phyloP scores from a whole-genome alignment of 2,888 invertebrate species.

The Cerastis leucographa region DNA sequence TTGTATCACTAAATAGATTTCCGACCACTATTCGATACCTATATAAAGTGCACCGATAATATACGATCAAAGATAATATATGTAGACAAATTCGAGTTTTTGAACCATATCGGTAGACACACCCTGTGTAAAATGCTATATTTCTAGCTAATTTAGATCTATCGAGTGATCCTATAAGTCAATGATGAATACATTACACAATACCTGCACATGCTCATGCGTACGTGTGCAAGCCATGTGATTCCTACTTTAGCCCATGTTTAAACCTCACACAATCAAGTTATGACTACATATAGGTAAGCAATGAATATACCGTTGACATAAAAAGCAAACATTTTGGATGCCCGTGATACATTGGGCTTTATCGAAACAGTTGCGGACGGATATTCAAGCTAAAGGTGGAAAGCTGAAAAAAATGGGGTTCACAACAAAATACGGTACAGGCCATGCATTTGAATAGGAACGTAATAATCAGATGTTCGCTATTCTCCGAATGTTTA shows the following conservation, averaged over 20 bases:
- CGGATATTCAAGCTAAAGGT: conserved; percentile 64
- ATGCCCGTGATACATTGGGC: conserved; percentile 37
- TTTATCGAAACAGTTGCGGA: conserved; percentile 54
- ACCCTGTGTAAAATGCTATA: conserved; percentile 60
- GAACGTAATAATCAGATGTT: conserved; percentile 48
- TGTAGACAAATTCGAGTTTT: conserved; percentile 57
- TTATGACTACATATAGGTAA: conserved; percentile 38
- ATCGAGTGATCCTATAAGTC: conserved; percentile 57
- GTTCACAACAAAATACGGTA: conserved; percentile 21
- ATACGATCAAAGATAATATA: conserved; percentile 40
- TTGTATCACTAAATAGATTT: conserved; percentile 56
- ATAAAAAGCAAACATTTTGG: conserved; percentile 47
- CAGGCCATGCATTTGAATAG: conserved; percentile 50
- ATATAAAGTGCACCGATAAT: conserved; percentile 41
- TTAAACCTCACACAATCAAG: conserved; percentile 50
- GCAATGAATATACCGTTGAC: conserved; percentile 30
- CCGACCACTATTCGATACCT: conserved; percentile 38
- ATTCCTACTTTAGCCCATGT: conserved; percentile 53
- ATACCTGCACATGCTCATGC: conserved; percentile 27
- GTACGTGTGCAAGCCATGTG: conserved; percentile 24
- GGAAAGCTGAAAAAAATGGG: conserved; percentile 48
- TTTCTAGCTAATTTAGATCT: conserved; percentile 55
- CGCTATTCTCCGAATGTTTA: conserved; percentile 28
- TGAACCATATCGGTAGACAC: conserved; percentile 46
- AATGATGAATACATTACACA: conserved; percentile 48